Base-by-base conservation (phyloP, 2,113 vertebrate genomes). In the Columba livia region DNA sequence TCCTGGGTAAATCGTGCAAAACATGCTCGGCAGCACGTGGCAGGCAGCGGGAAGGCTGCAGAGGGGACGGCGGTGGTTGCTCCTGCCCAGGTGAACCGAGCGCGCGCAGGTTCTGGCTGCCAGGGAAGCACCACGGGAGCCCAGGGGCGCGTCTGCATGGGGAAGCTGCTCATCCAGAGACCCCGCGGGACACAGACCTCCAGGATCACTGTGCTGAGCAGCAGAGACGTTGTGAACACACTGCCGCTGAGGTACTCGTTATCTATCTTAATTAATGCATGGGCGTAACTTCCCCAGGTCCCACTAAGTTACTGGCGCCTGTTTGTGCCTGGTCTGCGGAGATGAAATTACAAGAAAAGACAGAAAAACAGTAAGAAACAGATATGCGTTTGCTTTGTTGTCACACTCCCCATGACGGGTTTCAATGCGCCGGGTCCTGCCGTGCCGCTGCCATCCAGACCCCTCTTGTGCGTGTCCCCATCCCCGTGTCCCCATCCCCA, bases 221-320 rank as follows among this genome's bases (percentile, higher is more conserved):
- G 51, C 1, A 24, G 19, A 16, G 48, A 5, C 44, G 7, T 38
- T 0, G 0, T 3, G 53, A 54, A 58, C 25, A 5, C 42, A 5
- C 2, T 5, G 1, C 1, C 11, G 5, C 53, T 8, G 18, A 8
- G 25, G 87, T 9, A 7, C 61, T 40, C 14, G 2, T 9, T 19
- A 28, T 18, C 11, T 4, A 20, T 16, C 57, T 12, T 16, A 16
- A n/a, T 1, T 29, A 5, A 15, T 4, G 26, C 16, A 2, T 12
- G 73, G 65, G 21, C 2, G 2, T 6, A 15, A 47, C n/a, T 9
- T 66, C 31, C 6, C 8, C 12, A 5, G 57, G 47, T 57, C 48
- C 60, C 3, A 0, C 0, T 0, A 11, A 48, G 57, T 32, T 34
- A 17, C 0, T 38, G 58, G 0, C 0, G 2, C 26, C 38, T 24